Evolutionary conservation across 2,888 invertebrate genomes (phyloP).

Genomic region (Microplitis manilae): DNA sequence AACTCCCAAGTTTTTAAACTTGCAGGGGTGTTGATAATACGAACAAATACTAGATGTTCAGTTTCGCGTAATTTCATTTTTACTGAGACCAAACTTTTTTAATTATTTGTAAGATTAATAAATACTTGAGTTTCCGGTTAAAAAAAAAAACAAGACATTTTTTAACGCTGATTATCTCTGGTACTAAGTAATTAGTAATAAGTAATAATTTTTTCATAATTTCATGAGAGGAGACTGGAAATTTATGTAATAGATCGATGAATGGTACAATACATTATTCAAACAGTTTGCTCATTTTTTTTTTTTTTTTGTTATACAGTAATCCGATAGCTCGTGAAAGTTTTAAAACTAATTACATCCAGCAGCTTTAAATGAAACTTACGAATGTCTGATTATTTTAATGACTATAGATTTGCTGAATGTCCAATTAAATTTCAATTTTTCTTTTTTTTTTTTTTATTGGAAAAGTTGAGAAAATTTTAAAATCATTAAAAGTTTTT

Average conservation of each 20-base stretch:
- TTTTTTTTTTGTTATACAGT: neutral
- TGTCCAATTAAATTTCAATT: neutral
- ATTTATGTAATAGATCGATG: too few species aligned
- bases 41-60: too few species aligned
- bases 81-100: too few species aligned
- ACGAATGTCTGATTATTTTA: neutral
- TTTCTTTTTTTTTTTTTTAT: neutral
- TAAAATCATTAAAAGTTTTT: neutral
- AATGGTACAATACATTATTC: neutral
- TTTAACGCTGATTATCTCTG: too few species aligned
- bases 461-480: neutral
- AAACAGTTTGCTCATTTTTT: neutral
- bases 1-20: neutral
- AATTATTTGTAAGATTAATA: too few species aligned
- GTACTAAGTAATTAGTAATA: too few species aligned
- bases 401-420: neutral
- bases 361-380: neutral
- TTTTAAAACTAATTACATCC: neutral
- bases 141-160: too few species aligned
- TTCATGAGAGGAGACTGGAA: too few species aligned
- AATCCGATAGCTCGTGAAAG: neutral
- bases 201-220: too few species aligned
- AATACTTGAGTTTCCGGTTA: too few species aligned
- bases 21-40: neutral
- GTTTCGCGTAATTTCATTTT: too few species aligned